Conservation (phyloP, 2,113 vertebrate genomes). For the Phaethon lepturus region DNA sequence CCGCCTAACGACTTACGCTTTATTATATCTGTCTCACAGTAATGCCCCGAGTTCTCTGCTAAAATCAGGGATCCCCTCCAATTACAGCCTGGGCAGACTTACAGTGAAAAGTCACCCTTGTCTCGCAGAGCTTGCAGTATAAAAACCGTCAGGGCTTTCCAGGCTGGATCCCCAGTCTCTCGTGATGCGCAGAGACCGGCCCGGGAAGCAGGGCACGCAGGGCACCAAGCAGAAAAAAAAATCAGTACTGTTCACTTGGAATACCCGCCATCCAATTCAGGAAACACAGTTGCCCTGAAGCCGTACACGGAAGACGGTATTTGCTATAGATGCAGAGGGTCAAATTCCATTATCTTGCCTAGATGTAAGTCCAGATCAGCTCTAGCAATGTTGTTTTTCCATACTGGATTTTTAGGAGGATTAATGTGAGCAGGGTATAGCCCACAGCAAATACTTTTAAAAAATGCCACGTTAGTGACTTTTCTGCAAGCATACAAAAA, state of each 20-base stretch:
- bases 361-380: not conserved
- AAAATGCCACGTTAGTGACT: not conserved
- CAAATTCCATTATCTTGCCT: not conserved
- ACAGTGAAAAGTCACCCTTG: not conserved
- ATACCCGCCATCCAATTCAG: not conserved
- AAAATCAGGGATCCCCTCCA: not conserved
- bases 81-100: not conserved
- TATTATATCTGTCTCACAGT: slow-evolving; percentile 3
- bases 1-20: slow-evolving; percentile 6
- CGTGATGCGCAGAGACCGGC: not conserved
- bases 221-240: not conserved
- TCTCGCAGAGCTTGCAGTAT: not conserved
- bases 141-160: not conserved
- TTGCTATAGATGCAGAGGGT: not conserved
- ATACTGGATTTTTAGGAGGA: not conserved
- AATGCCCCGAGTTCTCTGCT: not conserved
- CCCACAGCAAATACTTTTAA: not conserved
- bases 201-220: not conserved
- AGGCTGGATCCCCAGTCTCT: not conserved
- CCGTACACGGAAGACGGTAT: not conserved
- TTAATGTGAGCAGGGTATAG: not conserved
- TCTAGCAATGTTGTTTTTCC: not conserved
- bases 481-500: not conserved
- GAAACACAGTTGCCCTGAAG: not conserved
- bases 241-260: not conserved